phyloP scores from a whole-genome alignment of 2,797 vertebrate genomes.

The Amphiprion clarkii region DNA sequence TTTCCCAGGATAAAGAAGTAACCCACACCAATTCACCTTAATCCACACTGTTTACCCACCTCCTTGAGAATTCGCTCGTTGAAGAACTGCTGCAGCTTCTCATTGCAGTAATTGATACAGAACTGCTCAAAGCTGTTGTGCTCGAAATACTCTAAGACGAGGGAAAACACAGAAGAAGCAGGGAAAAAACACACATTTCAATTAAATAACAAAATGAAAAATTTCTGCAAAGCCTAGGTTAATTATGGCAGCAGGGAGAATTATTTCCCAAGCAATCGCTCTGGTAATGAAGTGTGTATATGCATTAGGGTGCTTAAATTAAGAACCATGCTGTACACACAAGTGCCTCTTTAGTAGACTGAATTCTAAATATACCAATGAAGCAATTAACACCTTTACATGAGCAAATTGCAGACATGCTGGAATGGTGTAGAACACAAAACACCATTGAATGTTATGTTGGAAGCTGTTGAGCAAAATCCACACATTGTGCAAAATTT shows the following conservation, averaged over 20 bases:
- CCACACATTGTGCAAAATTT: neutral
- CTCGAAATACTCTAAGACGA: constrained; percentile 95
- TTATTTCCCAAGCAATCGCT: constrained; percentile 37
- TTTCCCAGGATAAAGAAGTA: constrained; percentile 47
- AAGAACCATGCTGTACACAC: constrained; percentile 17
- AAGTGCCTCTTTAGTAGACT: constrained; percentile 26
- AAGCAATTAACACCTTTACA: neutral
- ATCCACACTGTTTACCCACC: constrained; percentile 81
- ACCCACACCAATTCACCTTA: constrained; percentile 34
- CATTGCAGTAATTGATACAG: constrained; percentile 99
- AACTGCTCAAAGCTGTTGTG: constrained; percentile 99
- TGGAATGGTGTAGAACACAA: neutral
- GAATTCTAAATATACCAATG: constrained; percentile 15
- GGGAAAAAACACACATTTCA: constrained; percentile 44
- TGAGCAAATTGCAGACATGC: neutral
- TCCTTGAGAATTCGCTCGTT: constrained; percentile 99
- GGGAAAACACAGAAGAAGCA: constrained; percentile 38
- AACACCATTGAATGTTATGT: neutral
- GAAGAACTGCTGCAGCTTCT: constrained; percentile 99
- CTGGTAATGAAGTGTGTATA: constrained; percentile 46
- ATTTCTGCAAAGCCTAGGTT: constrained; percentile 39
- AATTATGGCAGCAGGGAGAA: constrained; percentile 53
- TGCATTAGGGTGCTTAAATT: constrained; percentile 41
- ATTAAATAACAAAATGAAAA: constrained; percentile 57
- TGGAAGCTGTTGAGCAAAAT: neutral